Conservation (phyloP, 1,140 invertebrate species). For the Yoshiicerus persimilis region DNA sequence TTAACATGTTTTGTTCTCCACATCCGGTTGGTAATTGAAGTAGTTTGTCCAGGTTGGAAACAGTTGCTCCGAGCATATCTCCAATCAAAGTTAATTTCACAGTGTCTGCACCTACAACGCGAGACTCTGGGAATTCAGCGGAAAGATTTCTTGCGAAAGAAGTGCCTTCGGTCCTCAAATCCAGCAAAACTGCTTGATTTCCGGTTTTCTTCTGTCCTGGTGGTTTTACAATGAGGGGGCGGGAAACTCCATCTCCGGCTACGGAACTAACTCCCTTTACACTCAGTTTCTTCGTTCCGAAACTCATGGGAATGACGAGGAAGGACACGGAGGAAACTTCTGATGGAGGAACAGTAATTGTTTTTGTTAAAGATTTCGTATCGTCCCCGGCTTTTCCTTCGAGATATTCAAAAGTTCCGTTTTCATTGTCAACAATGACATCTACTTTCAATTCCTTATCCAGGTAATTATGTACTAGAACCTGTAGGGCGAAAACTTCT, state of each 20-base stretch:
- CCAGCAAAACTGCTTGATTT: slow-evolving; percentile 10
- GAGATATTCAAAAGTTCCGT: slow-evolving; percentile 11
- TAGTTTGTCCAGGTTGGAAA: slow-evolving; percentile 72
- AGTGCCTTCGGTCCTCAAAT: not conserved
- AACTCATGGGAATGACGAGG: not conserved
- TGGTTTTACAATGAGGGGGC: slow-evolving; percentile 26
- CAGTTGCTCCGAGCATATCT: slow-evolving; percentile 72
- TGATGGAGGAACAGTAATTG: not conserved
- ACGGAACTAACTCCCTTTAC: slow-evolving; percentile 56
- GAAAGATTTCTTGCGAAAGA: not conserved
- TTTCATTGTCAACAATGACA: slow-evolving; percentile 20
- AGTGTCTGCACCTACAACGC: slow-evolving; percentile 67
- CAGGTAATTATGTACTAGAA: slow-evolving; percentile 73
- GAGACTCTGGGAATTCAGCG: slow-evolving; percentile 40
- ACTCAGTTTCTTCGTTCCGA: slow-evolving; percentile 61
- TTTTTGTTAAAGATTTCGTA: not conserved
- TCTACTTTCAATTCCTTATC: not conserved
- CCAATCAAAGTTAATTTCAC: slow-evolving; percentile 72
- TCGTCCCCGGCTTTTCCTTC: not conserved
- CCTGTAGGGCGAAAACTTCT: slow-evolving; percentile 60
- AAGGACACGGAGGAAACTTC: slow-evolving; percentile 24
- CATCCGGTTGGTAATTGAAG: slow-evolving; percentile 81
- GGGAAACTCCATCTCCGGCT: slow-evolving; percentile 26
- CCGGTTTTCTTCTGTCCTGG: slow-evolving; percentile 26
- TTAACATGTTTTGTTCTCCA: slow-evolving; percentile 92